phyloP scores from a whole-genome alignment of 2,113 vertebrate species.

The Neotoma lepida region DNA sequence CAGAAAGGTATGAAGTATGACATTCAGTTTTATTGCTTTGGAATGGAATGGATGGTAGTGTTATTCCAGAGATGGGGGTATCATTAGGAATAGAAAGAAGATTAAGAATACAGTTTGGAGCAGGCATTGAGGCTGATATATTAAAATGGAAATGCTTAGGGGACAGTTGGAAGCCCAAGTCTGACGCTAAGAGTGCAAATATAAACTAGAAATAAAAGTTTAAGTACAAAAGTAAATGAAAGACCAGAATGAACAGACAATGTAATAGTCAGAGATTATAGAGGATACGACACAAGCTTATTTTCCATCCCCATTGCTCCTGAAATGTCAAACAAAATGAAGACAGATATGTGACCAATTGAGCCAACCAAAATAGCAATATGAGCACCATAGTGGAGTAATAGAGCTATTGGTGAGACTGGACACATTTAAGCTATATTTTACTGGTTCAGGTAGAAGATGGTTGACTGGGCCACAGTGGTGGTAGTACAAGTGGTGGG shows the following conservation, averaged over 20 bases:
- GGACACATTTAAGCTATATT: background rate
- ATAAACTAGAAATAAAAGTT: background rate
- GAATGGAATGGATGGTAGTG: background rate
- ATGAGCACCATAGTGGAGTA: background rate
- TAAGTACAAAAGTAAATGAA: conserved; percentile 16
- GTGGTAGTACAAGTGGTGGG: background rate
- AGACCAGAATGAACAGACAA: background rate
- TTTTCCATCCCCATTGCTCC: background rate
- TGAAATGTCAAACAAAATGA: background rate
- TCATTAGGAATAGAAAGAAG: background rate
- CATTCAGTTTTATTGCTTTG: background rate
- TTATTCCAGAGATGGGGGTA: background rate
- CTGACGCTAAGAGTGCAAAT: background rate
- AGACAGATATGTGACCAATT: background rate
- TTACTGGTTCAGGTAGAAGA: background rate
- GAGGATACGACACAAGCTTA: background rate
- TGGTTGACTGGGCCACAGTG: background rate
- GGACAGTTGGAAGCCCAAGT: background rate
- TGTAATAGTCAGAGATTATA: background rate
- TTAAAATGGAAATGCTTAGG: background rate
- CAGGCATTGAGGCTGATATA: background rate
- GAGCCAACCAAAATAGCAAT: background rate
- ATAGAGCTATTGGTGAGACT: background rate
- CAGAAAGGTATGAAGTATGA: background rate
- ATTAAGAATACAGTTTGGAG: background rate